These are phyloP conservation scores for Ardeotis arabs DNA, from an alignment of 2,113 vertebrate species.

Conservation along the genomic window DNA sequence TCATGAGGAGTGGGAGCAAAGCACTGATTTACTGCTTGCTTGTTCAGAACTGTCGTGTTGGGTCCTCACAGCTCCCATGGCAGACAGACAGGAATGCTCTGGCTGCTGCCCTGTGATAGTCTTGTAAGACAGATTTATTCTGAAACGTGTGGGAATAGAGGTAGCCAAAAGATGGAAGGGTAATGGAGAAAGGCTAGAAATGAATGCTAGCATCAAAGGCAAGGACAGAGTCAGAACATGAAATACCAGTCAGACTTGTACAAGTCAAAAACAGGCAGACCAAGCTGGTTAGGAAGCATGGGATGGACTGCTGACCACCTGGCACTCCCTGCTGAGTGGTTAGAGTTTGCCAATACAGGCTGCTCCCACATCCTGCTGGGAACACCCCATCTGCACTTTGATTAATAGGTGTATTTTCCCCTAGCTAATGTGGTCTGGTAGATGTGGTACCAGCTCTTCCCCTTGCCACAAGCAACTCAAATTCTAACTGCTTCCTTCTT, in stretches of 20 bases:
- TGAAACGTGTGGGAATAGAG: neutral
- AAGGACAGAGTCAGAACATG: neutral
- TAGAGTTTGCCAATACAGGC: neutral
- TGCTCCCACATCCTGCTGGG: conserved; percentile 50
- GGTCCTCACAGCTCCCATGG: neutral
- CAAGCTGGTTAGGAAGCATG: neutral
- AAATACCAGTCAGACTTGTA: conserved; percentile 35
- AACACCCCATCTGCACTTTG: neutral
- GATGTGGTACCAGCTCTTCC: neutral
- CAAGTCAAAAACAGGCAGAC: neutral
- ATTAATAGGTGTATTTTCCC: neutral
- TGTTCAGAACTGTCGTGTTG: neutral
- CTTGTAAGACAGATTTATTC: neutral
- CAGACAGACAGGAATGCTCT: neutral
- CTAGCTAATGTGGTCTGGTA: neutral
- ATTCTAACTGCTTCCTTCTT: neutral
- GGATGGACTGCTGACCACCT: conserved; percentile 29
- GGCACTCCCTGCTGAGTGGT: neutral
- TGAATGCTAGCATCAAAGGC: neutral
- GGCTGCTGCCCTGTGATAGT: neutral
- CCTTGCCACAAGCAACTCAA: neutral
- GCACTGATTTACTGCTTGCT: neutral
- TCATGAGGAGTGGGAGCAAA: neutral
- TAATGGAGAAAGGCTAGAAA: neutral
- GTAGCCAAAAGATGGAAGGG: neutral